Conservation (phyloP, 2,113 vertebrate species). For the Trichomycterus rosablanca region DNA sequence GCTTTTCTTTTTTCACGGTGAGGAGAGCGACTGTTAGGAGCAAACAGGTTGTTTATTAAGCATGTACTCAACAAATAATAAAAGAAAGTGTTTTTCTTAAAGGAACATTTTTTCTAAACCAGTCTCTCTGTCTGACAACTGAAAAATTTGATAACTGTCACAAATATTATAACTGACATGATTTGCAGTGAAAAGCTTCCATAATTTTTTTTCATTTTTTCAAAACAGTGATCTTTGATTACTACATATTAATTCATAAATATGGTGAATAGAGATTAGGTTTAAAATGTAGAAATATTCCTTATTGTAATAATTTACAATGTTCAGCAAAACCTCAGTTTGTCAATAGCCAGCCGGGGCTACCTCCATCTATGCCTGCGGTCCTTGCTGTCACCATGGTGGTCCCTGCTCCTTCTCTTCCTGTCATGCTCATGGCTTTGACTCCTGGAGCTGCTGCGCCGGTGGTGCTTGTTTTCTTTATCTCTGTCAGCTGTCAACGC, state of each 20-base stretch:
- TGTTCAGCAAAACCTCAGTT: no score
- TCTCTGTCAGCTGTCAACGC: slow-evolving; percentile 70
- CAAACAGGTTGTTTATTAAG: slow-evolving; percentile 21
- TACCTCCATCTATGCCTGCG: slow-evolving; percentile 75
- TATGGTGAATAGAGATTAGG: no score
- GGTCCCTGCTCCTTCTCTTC: slow-evolving; percentile 76
- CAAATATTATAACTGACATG: no score
- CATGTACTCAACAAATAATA: background rate
- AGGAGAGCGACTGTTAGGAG: slow-evolving; percentile 73
- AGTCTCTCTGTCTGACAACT: no score
- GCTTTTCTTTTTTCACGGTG: slow-evolving; percentile 89
- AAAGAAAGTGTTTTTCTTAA: background rate
- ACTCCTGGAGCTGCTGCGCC: slow-evolving; percentile 81
- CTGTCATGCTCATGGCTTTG: slow-evolving; percentile 82
- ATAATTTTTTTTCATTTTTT: no score
- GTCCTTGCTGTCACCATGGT: slow-evolving; percentile 80
- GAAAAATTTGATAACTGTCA: no score
- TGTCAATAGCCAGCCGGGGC: background rate
- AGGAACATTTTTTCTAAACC: background rate
- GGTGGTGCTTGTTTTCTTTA: slow-evolving; percentile 86
- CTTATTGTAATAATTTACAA: no score
- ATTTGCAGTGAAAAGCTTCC: no score
- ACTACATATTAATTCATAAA: no score
- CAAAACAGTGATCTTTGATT: no score
- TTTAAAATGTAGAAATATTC: no score